Percentiles rank a stretch among this genome's conserved stretches.
These are phyloP conservation scores for Rutpela maculata DNA, from an alignment of 2,888 invertebrate genomes.

Conservation along the genomic window DNA sequence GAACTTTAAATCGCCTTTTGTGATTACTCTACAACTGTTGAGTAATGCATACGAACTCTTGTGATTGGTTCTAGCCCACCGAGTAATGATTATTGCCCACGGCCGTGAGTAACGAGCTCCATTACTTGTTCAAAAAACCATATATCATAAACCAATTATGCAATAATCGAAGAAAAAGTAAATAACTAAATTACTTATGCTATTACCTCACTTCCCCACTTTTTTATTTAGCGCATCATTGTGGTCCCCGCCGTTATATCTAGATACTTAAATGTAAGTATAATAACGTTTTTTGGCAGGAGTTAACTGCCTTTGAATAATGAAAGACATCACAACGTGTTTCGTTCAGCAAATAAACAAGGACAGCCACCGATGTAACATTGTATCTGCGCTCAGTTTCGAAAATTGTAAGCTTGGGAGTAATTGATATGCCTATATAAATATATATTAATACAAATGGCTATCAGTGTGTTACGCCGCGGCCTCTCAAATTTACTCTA, in stretches of 20 bases:
- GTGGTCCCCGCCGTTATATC: neutral
- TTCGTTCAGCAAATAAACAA: slow-evolving; percentile 31
- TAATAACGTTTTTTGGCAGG: slow-evolving; percentile 31
- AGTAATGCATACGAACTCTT: no score
- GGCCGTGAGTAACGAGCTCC: no score
- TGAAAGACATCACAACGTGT: slow-evolving; percentile 32
- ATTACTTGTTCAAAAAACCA: no score
- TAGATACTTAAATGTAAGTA: neutral
- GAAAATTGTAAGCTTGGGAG: slow-evolving; percentile 64
- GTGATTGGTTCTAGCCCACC: no score
- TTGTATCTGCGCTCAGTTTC: slow-evolving; percentile 39
- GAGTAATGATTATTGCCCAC: no score
- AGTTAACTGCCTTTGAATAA: slow-evolving; percentile 43
- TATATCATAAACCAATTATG: no score
- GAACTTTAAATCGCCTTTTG: no score
- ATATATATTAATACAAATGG: slow-evolving; percentile 73
- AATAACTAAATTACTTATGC: no score
- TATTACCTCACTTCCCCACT: no score
- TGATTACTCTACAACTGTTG: no score
- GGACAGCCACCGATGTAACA: slow-evolving; percentile 34
- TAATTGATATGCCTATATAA: slow-evolving; percentile 71
- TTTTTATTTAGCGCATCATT: neutral
- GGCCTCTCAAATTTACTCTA: slow-evolving; percentile 52
- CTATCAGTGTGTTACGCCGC: slow-evolving; percentile 59
- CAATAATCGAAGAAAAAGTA: no score